Percentiles rank a stretch among this genome's conserved stretches.
Evolutionary conservation across 2,113 vertebrate species (phyloP).

Genomic region (Tretioscincus oriximinensis): DNA sequence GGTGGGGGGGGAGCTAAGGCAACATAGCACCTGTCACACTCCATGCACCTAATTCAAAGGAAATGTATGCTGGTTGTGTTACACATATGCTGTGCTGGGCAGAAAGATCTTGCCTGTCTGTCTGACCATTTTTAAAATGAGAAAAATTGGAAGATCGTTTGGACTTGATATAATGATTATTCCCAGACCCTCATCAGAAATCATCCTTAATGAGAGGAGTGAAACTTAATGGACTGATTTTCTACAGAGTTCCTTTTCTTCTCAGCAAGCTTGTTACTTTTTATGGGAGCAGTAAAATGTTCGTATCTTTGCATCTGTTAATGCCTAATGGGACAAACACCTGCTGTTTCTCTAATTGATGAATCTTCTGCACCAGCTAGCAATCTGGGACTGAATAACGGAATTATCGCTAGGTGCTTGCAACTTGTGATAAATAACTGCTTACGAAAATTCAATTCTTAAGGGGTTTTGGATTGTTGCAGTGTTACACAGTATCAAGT

Average conservation of each 20-base stretch:
- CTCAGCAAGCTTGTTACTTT: not conserved
- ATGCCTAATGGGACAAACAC: not conserved
- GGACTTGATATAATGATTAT: slow-evolving; percentile 5
- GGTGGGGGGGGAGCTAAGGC: not conserved
- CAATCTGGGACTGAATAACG: not conserved
- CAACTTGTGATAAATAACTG: slow-evolving; percentile 38
- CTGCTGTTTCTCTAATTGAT: not conserved
- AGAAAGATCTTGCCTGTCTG: not conserved
- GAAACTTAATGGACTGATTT: not conserved
- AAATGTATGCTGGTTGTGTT: not conserved
- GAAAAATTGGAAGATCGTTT: slow-evolving; percentile 2
- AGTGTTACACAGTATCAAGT: not conserved
- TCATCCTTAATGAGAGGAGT: slow-evolving; percentile 2
- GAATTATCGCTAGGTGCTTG: slow-evolving; percentile 26
- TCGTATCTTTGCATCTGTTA: slow-evolving; percentile 4
- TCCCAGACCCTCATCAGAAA: slow-evolving; percentile 17
- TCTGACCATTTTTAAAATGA: not conserved
- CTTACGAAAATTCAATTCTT: slow-evolving; percentile 24
- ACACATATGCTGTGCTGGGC: slow-evolving; percentile 7
- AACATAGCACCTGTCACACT: slow-evolving; percentile 5
- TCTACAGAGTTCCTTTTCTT: not conserved
- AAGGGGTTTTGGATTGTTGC: slow-evolving; percentile 41
- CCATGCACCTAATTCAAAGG: not conserved
- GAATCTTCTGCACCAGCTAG: not conserved
- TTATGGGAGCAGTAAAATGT: slow-evolving; percentile 25